Evolutionary conservation across 2,888 invertebrate genomes (phyloP).

Genomic region (Melinopterus prodromus): DNA sequence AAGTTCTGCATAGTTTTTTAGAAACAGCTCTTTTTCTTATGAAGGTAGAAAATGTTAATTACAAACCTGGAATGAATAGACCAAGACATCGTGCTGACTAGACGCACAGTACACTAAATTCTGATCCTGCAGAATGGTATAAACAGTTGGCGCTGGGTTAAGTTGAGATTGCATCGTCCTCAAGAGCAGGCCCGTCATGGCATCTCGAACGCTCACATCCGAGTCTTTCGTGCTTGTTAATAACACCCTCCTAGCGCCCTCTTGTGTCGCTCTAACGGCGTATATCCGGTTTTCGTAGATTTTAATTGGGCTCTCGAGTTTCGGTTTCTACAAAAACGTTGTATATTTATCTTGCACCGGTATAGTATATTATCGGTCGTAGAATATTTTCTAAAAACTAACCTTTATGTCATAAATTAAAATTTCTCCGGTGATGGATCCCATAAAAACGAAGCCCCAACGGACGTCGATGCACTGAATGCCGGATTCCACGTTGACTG

Average conservation of each 20-base stretch:
- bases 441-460: slow-evolving; percentile 77
- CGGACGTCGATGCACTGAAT: slow-evolving; percentile 78
- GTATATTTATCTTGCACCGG: no score
- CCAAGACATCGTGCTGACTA: slow-evolving; percentile 73
- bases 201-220: slow-evolving; percentile 76
- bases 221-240: slow-evolving; percentile 76
- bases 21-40: no score
- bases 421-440: slow-evolving; percentile 76
- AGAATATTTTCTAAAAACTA: slow-evolving; percentile 40
- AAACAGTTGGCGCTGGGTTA: slow-evolving; percentile 69
- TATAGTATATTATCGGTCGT: not conserved
- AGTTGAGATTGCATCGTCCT: slow-evolving; percentile 66
- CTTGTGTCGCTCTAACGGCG: slow-evolving; percentile 75
- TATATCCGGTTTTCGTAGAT: slow-evolving; percentile 70
- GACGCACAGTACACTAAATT: slow-evolving; percentile 81
- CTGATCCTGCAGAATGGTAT: slow-evolving; percentile 73
- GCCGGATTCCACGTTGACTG: slow-evolving; percentile 67
- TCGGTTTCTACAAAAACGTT: slow-evolving; percentile 45
- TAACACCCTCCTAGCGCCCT: slow-evolving; percentile 75
- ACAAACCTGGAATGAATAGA: slow-evolving; percentile 80
- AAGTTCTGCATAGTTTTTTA: not conserved
- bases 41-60: no score
- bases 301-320: slow-evolving; percentile 47
- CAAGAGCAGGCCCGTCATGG: slow-evolving; percentile 72
- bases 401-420: slow-evolving; percentile 75